Percentiles rank a stretch among this genome's conserved stretches.
Conservation (phyloP, 2,888 invertebrate genomes). For the Cheiracanthium punctorium region DNA sequence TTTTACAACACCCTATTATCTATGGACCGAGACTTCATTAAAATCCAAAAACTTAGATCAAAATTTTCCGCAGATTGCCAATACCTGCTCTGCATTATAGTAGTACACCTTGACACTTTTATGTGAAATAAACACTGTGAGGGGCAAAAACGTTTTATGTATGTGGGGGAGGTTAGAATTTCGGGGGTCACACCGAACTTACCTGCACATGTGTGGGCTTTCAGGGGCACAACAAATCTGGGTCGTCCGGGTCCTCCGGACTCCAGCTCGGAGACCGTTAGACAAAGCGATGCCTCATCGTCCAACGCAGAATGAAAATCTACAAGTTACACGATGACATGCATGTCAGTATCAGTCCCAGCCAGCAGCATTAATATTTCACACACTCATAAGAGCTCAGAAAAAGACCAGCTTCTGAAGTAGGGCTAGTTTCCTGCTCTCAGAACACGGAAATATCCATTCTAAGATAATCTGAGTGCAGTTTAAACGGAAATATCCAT, state of each 20-base stretch:
- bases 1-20: too few species aligned
- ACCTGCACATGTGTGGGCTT: conserved; percentile 78
- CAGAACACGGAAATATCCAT: too few species aligned
- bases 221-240: conserved; percentile 84
- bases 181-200: conserved; percentile 68
- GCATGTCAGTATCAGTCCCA: conserved; percentile 42
- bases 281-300: conserved; percentile 72
- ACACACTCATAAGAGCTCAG: not conserved
- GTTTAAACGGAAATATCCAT: too few species aligned
- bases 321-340: conserved; percentile 58
- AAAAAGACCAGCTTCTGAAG: not conserved
- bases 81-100: too few species aligned
- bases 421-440: not conserved
- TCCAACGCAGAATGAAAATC: conserved; percentile 72
- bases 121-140: too few species aligned
- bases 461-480: too few species aligned
- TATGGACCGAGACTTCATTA: too few species aligned
- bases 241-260: conserved; percentile 78
- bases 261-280: conserved; percentile 72
- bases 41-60: too few species aligned
- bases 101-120: too few species aligned
- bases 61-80: too few species aligned
- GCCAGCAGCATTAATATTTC: not conserved
- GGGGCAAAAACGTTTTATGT: too few species aligned
- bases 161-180: too few species aligned